Evolutionary conservation across 2,888 invertebrate species (phyloP), one percentile per base, ranked within the genome.

Genomic region (Amphipyra tragopoginis): DNA sequence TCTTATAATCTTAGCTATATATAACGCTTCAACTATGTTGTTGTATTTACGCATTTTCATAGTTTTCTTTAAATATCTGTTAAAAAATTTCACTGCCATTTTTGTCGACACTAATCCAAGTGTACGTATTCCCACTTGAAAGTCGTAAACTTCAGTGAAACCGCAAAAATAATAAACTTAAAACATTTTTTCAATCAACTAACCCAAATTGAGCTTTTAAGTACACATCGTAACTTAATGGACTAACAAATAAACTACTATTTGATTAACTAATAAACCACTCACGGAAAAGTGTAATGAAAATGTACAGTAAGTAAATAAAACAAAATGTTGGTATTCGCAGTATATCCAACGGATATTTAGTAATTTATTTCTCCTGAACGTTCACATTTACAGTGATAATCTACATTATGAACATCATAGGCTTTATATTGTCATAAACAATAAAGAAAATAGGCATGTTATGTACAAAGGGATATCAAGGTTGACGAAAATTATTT

Each of bases 371-470:
- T 91, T 91, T 89, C 86, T 88, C 82, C 83, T 86, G 86, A 91
- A 87, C 88, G 81, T 89, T 90, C 88, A 90, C 91, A 93, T 91
- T 89, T 90, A 91, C 89, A 90, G 86, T 88, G 88, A 88, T 88
- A 90, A 87, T 90, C 91, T 91, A 92, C 90, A 88, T 86, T 86
- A 90, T 91, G 92, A 93, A 93, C 93, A 92, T 91, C 88, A 78
- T 91, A 93, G 92, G 94, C 93, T 85, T 90, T 89, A 91, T 90
- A 92, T 92, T 90, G 89, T 93, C 91, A 82, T 85, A 84, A 91
- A 89, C 89, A 91, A 91, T 87, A 89, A 87, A 88, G 78, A 87
- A 88, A 68, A 83, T 86, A 90, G 88, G 86, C 89, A 83, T 88
- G 76, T 85, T 92, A 92, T 93, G 86, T 93, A 93, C 92, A 93